phyloP scores from a whole-genome alignment of 2,113 vertebrate genomes.

The Callaeas wilsoni region DNA sequence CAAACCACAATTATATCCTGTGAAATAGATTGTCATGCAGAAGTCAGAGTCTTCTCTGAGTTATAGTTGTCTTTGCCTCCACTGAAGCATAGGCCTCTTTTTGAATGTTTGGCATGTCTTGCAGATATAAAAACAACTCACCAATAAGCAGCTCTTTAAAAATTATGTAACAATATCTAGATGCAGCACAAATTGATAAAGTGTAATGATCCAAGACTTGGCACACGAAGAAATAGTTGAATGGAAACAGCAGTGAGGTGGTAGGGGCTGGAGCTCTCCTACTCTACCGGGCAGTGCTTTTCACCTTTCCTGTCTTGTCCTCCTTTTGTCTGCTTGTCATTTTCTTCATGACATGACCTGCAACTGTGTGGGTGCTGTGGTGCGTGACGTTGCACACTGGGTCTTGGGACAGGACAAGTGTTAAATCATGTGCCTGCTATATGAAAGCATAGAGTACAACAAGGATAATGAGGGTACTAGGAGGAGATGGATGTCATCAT shows the following conservation, averaged over 20 bases:
- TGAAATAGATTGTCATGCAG: neutral
- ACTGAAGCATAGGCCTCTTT: neutral
- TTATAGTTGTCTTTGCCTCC: neutral
- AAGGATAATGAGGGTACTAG: neutral
- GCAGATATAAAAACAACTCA: neutral
- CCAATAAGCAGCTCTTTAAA: neutral
- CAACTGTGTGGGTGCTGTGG: neutral
- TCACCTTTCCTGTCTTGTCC: neutral
- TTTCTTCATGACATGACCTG: neutral
- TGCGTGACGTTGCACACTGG: neutral
- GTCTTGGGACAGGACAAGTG: neutral
- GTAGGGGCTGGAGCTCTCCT: neutral
- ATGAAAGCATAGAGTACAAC: rapidly evolving
- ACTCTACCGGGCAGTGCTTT: neutral
- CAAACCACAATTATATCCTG: neutral
- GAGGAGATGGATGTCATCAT: neutral
- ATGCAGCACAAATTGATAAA: neutral
- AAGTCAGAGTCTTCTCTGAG: neutral
- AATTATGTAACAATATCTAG: neutral
- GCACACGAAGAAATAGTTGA: neutral
- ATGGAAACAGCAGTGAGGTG: neutral
- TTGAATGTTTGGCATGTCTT: neutral
- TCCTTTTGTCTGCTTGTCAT: neutral
- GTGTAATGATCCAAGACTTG: neutral
- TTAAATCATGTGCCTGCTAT: neutral